phyloP scores from a whole-genome alignment of 2,888 invertebrate species.

The Monoplex corrugatus region DNA sequence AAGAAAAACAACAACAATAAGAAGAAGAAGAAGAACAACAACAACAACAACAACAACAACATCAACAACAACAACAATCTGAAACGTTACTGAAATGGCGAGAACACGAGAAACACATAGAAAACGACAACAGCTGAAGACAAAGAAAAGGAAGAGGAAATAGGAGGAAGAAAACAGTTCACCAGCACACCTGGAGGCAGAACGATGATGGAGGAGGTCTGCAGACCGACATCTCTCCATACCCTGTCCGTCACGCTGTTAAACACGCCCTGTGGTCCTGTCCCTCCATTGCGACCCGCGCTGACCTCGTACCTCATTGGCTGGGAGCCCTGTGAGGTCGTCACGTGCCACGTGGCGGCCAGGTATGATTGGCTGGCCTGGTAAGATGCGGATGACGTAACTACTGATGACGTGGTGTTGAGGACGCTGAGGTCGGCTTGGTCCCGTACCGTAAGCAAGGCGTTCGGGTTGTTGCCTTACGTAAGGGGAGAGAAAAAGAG shows the following conservation, averaged over 20 bases:
- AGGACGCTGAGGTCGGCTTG: conserved; percentile 35
- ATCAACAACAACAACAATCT: background rate
- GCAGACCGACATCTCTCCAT: conserved; percentile 49
- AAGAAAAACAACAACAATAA: background rate
- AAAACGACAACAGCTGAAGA: no score
- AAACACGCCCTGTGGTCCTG: conserved; percentile 46
- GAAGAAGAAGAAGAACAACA: background rate
- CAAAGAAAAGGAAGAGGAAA: background rate
- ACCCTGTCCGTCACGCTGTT: conserved; percentile 8
- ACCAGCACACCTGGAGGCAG: conserved; percentile 34
- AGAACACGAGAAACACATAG: no score
- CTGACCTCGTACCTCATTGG: conserved; percentile 50
- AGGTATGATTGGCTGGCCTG: conserved; percentile 45
- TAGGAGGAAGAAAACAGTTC: no score
- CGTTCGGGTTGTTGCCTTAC: background rate
- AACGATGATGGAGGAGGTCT: conserved; percentile 4
- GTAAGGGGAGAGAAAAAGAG: no score
- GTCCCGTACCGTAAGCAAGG: conserved; percentile 46
- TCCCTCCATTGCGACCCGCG: conserved; percentile 27
- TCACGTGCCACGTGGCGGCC: conserved; percentile 51
- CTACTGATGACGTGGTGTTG: background rate
- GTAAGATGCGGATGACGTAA: conserved; percentile 20
- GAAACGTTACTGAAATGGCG: no score
- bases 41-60: background rate
- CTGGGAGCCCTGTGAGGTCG: conserved; percentile 40